Percentiles rank a stretch among this genome's conserved stretches.
phyloP scores from a whole-genome alignment of 2,888 invertebrate species.

The Lysandra bellargus region DNA sequence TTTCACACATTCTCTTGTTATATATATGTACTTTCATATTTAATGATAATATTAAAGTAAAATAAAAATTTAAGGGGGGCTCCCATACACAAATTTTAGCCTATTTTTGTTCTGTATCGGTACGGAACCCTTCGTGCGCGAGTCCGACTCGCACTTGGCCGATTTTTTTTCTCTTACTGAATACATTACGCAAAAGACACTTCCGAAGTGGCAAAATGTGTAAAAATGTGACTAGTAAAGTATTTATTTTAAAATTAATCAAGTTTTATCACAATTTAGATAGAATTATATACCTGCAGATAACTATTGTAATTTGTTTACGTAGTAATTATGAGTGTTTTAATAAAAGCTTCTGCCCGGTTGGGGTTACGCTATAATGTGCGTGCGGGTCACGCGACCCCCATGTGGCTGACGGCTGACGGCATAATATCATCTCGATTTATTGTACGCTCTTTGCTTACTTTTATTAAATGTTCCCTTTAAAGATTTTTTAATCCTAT shows the following conservation, averaged over 20 bases:
- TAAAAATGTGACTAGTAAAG: background rate
- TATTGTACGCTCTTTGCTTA: slow-evolving; percentile 43
- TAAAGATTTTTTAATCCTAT: background rate
- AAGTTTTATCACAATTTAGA: background rate
- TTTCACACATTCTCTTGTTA: too few relatives aligned
- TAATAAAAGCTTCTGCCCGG: slow-evolving; percentile 1
- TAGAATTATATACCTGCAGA: background rate
- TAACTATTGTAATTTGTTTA: background rate
- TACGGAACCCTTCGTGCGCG: too few relatives aligned
- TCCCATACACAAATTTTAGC: too few relatives aligned
- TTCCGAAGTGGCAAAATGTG: too few relatives aligned
- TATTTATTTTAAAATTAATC: background rate
- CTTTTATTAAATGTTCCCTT: slow-evolving; percentile 36
- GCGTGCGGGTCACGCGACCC: slow-evolving; percentile 67
- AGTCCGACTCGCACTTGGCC: too few relatives aligned
- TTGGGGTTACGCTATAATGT: slow-evolving; percentile 37
- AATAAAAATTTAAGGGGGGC: too few relatives aligned
- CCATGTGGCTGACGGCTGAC: slow-evolving; percentile 49
- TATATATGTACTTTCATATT: too few relatives aligned
- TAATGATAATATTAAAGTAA: too few relatives aligned
- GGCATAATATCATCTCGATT: slow-evolving; percentile 45
- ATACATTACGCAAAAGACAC: too few relatives aligned
- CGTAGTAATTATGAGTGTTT: background rate
- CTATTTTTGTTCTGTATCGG: too few relatives aligned
- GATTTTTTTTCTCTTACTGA: too few relatives aligned